Conservation (phyloP, 1,140 invertebrate species). For the Oreohelix idahoensis region DNA sequence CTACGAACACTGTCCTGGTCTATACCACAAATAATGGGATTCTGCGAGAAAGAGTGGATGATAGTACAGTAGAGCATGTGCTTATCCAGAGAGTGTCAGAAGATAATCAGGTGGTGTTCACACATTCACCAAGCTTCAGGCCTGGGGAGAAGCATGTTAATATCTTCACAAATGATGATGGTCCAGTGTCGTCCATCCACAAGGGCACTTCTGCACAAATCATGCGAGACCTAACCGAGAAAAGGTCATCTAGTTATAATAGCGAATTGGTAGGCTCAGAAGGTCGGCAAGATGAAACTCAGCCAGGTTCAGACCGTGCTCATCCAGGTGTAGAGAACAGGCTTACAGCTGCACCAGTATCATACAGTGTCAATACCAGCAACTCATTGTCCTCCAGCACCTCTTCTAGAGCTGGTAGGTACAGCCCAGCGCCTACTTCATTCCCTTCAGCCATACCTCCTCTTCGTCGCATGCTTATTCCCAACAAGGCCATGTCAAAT, state of each 20-base stretch:
- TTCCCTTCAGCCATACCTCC: slow-evolving; percentile 14
- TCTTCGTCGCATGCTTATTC: slow-evolving; percentile 8
- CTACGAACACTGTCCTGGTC: slow-evolving; percentile 17
- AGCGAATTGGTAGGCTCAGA: background rate
- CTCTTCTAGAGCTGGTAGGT: background rate
- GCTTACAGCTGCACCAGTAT: background rate
- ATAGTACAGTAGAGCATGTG: background rate
- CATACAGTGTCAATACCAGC: background rate
- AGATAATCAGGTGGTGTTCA: background rate
- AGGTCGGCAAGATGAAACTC: background rate
- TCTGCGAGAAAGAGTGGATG: background rate
- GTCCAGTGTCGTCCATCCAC: background rate
- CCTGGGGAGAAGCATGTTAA: background rate
- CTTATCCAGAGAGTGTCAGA: background rate
- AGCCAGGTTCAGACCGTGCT: background rate
- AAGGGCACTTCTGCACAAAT: slow-evolving; percentile 7
- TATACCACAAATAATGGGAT: no score
- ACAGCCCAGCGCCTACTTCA: background rate
- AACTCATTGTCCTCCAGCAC: background rate
- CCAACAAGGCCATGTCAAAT: slow-evolving; percentile 20
- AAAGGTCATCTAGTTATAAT: background rate
- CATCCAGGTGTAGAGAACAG: background rate
- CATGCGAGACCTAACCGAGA: background rate
- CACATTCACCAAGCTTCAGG: background rate
- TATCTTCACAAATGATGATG: background rate